Base-by-base conservation (phyloP, 2,113 vertebrate species). In the Trichechus manatus region DNA sequence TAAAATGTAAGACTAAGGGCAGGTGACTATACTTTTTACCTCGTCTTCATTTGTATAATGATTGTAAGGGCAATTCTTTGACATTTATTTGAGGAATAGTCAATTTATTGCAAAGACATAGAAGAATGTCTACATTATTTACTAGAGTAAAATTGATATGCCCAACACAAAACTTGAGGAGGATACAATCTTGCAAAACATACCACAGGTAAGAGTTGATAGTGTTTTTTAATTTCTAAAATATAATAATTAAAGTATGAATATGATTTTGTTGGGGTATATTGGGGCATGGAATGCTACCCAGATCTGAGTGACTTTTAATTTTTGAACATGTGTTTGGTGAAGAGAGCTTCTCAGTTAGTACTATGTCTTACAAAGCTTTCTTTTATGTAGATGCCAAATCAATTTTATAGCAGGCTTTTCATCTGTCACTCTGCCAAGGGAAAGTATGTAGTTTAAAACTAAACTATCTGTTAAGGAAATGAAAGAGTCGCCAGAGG, bases 391-490 rank as follows among this genome's bases (percentile, higher is more conserved):
- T 96, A 93, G 94, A 96, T 95, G 94, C 94, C 96, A 97, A 98
- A 98, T 95, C 36, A 98, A 91, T 87, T 97, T 98, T 97, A 97
- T 93, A 98, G 93, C n/a, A 97, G 91, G 80, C 63, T 96, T 98
- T 98, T 98, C 96, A 98, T 97, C 97, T 97, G 84, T 93, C 59
- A 77, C 74, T 94, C 87, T 97, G 84, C 89, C 68, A 96, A 95
- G 74, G 92, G 96, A 89, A 97, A 97, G 74, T 95, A 96, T 97
- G n/a, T 31, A 96, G 64, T 97, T 98, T 97, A 97, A 97, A 96
- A 97, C 97, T 97, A 97, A 98, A 97, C 88, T 97, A 75, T 97
- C 80, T 97, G 96, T 98, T 97, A 97, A 97, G 98, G 53, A 97
- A 98, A 96, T 97, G 78, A 96, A 97, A 97, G 87, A 94, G 8